Conservation (phyloP, 64 coral and sea anemone species). For the Stylophora pistillata region DNA sequence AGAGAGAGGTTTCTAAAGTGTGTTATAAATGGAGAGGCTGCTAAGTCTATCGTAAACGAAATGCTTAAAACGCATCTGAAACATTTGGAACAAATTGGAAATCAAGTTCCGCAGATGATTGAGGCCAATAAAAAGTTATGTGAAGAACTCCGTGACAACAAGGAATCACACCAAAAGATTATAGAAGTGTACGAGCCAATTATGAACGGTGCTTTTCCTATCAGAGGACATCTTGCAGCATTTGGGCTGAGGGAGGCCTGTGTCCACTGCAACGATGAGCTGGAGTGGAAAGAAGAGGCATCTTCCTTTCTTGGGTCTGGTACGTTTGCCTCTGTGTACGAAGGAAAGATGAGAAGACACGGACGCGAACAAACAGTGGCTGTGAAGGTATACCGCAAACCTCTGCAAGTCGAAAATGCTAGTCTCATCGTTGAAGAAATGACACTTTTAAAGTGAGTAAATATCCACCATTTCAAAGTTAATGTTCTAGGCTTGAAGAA, state of each 20-base stretch:
- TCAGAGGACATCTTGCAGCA: background rate
- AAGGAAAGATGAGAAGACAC: conserved; percentile 9
- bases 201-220: background rate
- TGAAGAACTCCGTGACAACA: background rate
- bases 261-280: background rate
- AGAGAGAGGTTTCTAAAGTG: no score
- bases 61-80: background rate
- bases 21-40: no score
- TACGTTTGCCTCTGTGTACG: background rate
- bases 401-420: background rate
- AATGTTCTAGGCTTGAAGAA: no score
- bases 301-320: background rate
- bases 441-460: conserved; percentile 28
- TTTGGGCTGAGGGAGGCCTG: conserved; percentile 19
- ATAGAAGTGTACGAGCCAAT: background rate
- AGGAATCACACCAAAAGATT: conserved; percentile 1
- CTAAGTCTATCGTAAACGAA: no score
- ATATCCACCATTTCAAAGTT: no score
- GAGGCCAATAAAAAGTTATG: conserved; percentile 13
- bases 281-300: background rate
- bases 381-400: background rate
- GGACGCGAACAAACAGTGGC: background rate
- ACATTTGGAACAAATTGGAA: conserved; percentile 2
- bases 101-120: conserved; percentile 1
- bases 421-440: background rate